phyloP scores from a whole-genome alignment of 92 coral and sea anemone species.

The Heteractis magnifica region DNA sequence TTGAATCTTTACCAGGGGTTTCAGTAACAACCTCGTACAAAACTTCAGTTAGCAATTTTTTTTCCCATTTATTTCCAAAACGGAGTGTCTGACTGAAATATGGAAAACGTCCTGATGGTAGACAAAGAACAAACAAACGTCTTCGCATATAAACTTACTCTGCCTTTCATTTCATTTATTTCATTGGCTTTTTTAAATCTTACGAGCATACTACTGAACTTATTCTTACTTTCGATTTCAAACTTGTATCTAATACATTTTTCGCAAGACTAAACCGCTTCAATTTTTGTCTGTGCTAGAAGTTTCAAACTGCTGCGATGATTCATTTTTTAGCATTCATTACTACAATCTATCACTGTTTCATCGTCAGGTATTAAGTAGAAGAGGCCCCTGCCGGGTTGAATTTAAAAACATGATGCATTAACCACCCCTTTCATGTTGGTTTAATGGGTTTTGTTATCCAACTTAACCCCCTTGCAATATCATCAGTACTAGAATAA shows the following conservation, averaged over 20 bases:
- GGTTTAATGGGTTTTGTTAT: neutral
- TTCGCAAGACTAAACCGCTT: neutral
- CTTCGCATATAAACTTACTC: too few relatives aligned
- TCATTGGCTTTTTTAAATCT: too few relatives aligned
- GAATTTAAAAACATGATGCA: neutral
- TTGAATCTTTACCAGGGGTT: neutral
- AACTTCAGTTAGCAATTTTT: neutral
- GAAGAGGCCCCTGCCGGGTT: neutral
- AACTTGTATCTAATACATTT: neutral
- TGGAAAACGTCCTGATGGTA: too few relatives aligned
- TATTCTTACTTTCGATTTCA: too few relatives aligned
- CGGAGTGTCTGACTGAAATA: too few relatives aligned
- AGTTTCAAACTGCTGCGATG: neutral
- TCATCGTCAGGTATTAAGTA: neutral
- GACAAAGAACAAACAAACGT: too few relatives aligned
- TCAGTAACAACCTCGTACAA: too few relatives aligned
- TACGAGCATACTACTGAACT: too few relatives aligned
- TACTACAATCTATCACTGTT: neutral
- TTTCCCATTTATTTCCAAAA: neutral
- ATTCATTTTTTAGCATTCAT: neutral
- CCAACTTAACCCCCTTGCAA: neutral
- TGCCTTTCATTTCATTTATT: too few relatives aligned
- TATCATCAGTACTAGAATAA: neutral
- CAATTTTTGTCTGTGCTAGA: neutral
- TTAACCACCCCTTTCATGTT: constrained; percentile 7